Percentiles rank a stretch among this genome's conserved stretches.
Conservation (phyloP, 1,140 invertebrate species). For the Thalassaphorura encarpata region DNA sequence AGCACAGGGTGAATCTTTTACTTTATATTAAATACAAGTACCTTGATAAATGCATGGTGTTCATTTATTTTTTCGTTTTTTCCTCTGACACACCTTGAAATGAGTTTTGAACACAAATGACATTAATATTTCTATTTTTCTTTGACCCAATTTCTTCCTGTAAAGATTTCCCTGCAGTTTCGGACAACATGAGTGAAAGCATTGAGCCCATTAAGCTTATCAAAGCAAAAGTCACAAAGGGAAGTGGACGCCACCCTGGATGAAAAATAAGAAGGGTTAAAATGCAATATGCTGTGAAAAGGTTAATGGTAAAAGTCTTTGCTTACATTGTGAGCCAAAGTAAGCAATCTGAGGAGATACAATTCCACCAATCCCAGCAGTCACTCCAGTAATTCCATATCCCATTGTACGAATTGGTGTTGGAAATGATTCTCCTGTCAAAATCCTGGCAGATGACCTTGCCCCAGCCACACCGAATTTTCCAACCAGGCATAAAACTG, state of each 20-base stretch:
- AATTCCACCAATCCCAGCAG: slow-evolving; percentile 7
- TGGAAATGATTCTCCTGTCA: slow-evolving; percentile 8
- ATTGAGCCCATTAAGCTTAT: slow-evolving; percentile 39
- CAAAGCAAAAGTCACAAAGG: slow-evolving; percentile 25
- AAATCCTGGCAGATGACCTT: neutral
- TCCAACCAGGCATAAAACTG: slow-evolving; percentile 4
- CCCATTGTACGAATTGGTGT: slow-evolving; percentile 13
- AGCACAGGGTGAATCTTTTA: no score
- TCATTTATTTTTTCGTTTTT: no score
- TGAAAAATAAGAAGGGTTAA: neutral
- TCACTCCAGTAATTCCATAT: slow-evolving; percentile 8
- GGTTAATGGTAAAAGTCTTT: neutral
- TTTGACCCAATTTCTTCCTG: slow-evolving; percentile 1
- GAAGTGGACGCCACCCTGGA: slow-evolving; percentile 18
- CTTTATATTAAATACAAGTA: no score
- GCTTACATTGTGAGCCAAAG: slow-evolving; percentile 4
- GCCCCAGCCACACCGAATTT: slow-evolving; percentile 11
- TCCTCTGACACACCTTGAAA: no score
- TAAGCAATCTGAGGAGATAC: slow-evolving; percentile 7
- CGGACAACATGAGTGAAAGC: slow-evolving; percentile 37
- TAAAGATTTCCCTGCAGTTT: slow-evolving; percentile 30
- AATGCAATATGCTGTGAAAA: neutral
- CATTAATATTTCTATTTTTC: no score
- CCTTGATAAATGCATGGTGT: no score
- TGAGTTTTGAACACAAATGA: no score